Conservation (phyloP, 2,888 invertebrate genomes). For the Timandra comae region DNA sequence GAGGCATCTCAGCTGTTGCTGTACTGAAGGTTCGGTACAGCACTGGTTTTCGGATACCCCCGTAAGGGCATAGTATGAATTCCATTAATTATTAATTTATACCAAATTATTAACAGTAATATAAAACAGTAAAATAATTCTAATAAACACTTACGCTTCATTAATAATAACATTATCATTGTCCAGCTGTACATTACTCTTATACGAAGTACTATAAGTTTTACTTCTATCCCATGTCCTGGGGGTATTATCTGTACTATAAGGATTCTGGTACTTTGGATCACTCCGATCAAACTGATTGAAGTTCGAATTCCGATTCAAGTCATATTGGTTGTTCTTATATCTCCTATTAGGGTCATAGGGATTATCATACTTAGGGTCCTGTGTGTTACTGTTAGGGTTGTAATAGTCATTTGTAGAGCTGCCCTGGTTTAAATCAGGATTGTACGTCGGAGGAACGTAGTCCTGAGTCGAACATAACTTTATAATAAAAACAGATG, state of each 20-base stretch:
- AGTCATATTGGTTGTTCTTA: conserved; percentile 37
- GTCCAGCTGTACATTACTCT: conserved; percentile 43
- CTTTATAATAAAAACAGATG: conserved; percentile 36
- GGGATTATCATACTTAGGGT: conserved; percentile 56
- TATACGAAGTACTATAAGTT: conserved; percentile 40
- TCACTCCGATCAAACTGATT: conserved; percentile 35
- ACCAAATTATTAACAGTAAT: no score
- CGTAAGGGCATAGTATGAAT: no score
- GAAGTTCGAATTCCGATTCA: conserved; percentile 29
- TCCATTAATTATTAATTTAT: no score
- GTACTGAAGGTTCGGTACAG: no score
- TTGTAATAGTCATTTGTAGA: conserved; percentile 54
- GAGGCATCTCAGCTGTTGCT: no score
- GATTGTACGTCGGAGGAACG: conserved; percentile 51
- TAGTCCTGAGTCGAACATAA: conserved; percentile 55
- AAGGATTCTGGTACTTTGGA: conserved; percentile 29
- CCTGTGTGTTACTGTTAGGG: conserved; percentile 19
- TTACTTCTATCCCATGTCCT: conserved; percentile 49
- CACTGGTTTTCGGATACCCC: no score
- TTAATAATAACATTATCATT: conserved; percentile 72
- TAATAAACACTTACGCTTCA: conserved; percentile 78
- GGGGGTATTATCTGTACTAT: conserved; percentile 41
- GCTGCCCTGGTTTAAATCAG: conserved; percentile 41
- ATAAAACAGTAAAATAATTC: no score
- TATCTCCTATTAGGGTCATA: conserved; percentile 51